Percentiles rank a stretch among this genome's conserved stretches.
These are phyloP conservation scores for Anser cygnoides DNA, from an alignment of 2,113 vertebrate species.

Conservation along the genomic window DNA sequence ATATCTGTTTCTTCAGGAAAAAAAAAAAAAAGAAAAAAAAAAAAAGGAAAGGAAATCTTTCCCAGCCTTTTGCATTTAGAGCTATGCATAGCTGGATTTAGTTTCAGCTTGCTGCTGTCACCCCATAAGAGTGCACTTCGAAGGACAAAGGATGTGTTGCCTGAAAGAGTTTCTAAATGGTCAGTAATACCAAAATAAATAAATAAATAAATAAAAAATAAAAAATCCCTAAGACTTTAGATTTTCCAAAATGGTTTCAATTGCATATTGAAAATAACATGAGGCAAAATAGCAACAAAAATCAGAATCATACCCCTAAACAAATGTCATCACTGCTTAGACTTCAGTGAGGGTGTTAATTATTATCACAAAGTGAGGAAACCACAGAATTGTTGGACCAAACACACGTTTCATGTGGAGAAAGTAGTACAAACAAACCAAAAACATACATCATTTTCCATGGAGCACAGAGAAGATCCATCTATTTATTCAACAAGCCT, in stretches of 20 bases:
- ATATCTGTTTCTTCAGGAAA: neutral
- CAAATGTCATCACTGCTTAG: conserved; percentile 54
- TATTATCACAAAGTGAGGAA: conserved; percentile 71
- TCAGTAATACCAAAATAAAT: neutral
- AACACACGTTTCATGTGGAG: conserved; percentile 63
- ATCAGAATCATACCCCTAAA: conserved; percentile 47
- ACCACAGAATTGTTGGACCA: conserved; percentile 60
- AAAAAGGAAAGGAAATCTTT: neutral
- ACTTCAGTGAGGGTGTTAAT: conserved; percentile 65
- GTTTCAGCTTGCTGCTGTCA: neutral
- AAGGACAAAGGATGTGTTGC: neutral
- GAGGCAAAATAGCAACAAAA: conserved; percentile 48
- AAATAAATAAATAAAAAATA: neutral
- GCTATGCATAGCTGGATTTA: neutral
- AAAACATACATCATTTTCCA: conserved; percentile 53
- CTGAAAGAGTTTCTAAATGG: neutral
- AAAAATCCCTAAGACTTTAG: neutral
- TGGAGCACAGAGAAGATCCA: neutral
- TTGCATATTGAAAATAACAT: conserved; percentile 1
- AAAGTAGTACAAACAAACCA: conserved; percentile 63
- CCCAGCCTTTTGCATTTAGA: neutral
- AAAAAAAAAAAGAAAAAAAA: neutral
- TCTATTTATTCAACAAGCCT: conserved; percentile 40
- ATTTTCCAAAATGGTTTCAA: conserved; percentile 7
- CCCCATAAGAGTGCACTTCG: neutral